Evolutionary conservation across 2,888 invertebrate genomes (phyloP), one percentile per base, ranked within the genome.

Genomic region (Nipponacmea schrenckii): DNA sequence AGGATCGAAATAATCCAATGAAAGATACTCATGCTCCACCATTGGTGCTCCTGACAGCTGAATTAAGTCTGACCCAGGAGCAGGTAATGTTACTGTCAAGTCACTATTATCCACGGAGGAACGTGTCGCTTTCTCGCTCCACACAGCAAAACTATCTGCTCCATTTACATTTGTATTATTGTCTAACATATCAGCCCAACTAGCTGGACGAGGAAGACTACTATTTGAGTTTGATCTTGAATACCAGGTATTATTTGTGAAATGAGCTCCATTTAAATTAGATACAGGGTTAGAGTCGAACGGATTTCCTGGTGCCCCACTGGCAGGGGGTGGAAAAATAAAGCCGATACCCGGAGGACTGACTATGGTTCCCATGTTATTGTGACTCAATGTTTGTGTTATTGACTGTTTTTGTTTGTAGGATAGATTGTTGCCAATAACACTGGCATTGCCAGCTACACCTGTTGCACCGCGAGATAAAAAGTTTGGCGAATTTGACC

Each of bases 1-100:
- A 1, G 85, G 85, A 70, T 85, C 85, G 79, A 85, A 85, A 65
- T 78, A 83, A 48, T 82, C 81, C 64, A 85, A 69, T 10, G 84
- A 81, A n/a, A 85, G 79, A 75, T 85, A 85, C 62, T 85, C 85
- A 64, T 77, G 74, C 31, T 82, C 82, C 31, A 82, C 83, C 56
- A 79, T 80, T 39, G 77, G 71, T 12, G 76, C 72, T 71, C 66
- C 67, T 73, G 46, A 24, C 73, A 80, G 70, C 65, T 82, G 75
- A 46, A 85, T 84, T n/a, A 84, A 75, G 70, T 84, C 81, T 74
- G 71, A 77, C 27, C 68, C 75, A 7, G 39, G 24, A 2, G 44
- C 2, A 45, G 17, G 56, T n/a, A 39, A 64, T 73, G 75, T 39
- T 76, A 72, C 66, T 67, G 68, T 12, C 76, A 76, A 15, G 70